These are phyloP conservation scores for Lepidurus apus DNA, from an alignment of 1,140 invertebrate species.

Conservation along the genomic window DNA sequence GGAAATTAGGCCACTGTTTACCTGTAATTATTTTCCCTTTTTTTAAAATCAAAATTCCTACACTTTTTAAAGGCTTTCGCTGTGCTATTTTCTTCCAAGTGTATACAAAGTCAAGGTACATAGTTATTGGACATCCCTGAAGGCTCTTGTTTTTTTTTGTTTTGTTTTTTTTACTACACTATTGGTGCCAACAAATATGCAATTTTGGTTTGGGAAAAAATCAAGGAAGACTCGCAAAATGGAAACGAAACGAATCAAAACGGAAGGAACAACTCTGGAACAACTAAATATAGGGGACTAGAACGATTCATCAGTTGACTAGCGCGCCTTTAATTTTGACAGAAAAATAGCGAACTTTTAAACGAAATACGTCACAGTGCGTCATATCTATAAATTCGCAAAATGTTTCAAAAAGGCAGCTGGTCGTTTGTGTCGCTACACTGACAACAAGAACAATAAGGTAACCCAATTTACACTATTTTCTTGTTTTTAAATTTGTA, in stretches of 20 bases:
- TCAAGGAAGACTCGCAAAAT: neutral
- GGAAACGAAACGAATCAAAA: neutral
- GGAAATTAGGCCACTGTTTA: slow-evolving; percentile 69
- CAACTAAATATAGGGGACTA: too few relatives aligned
- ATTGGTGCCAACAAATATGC: neutral
- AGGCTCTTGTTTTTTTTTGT: neutral
- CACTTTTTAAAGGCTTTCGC: neutral
- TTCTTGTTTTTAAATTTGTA: too few relatives aligned
- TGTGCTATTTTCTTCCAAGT: neutral
- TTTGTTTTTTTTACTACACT: neutral
- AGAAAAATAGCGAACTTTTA: too few relatives aligned
- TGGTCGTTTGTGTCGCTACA: neutral
- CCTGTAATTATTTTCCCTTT: neutral
- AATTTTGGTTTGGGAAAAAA: neutral
- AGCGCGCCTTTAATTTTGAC: too few relatives aligned
- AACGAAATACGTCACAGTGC: neutral
- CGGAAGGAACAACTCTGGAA: neutral
- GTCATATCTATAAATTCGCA: neutral
- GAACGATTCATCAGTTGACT: too few relatives aligned
- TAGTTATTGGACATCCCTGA: neutral
- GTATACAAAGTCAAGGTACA: neutral
- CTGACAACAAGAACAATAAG: neutral
- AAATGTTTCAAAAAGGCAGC: neutral
- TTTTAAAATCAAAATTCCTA: neutral
- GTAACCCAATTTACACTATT: neutral